Conservation (phyloP, 2,797 vertebrate species). For the Siniperca obscura region DNA sequence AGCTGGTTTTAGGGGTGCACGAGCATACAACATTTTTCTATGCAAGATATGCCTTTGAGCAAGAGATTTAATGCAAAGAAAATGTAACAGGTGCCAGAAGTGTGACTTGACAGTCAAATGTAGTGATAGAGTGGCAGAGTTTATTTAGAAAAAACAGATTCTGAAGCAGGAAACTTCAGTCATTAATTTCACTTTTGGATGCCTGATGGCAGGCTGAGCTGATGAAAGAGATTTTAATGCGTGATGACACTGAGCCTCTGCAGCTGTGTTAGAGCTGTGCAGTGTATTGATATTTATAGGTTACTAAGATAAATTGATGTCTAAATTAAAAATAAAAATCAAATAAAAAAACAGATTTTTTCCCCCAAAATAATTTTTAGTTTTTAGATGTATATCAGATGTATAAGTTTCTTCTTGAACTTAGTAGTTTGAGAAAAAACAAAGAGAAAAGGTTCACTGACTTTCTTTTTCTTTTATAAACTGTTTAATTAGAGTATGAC, state of each 20-base stretch:
- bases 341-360: neutral
- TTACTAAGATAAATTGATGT: neutral
- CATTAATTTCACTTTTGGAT: neutral
- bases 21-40: neutral
- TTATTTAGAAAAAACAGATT: neutral
- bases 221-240: constrained; percentile 13
- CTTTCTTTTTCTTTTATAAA: too few relatives aligned
- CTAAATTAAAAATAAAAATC: neutral
- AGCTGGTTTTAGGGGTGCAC: neutral
- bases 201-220: neutral
- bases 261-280: neutral
- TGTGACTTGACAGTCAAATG: neutral
- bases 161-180: neutral
- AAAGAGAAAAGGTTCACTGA: neutral
- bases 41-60: neutral
- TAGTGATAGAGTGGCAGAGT: too few relatives aligned
- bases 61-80: neutral
- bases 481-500: too few relatives aligned
- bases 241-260: neutral
- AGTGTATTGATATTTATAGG: constrained; percentile 13
- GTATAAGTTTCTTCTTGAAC: too few relatives aligned
- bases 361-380: neutral
- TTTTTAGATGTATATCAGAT: too few relatives aligned
- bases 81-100: neutral
- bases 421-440: too few relatives aligned